Conservation (phyloP, 2,113 vertebrate genomes). For the Sprattus sprattus region DNA sequence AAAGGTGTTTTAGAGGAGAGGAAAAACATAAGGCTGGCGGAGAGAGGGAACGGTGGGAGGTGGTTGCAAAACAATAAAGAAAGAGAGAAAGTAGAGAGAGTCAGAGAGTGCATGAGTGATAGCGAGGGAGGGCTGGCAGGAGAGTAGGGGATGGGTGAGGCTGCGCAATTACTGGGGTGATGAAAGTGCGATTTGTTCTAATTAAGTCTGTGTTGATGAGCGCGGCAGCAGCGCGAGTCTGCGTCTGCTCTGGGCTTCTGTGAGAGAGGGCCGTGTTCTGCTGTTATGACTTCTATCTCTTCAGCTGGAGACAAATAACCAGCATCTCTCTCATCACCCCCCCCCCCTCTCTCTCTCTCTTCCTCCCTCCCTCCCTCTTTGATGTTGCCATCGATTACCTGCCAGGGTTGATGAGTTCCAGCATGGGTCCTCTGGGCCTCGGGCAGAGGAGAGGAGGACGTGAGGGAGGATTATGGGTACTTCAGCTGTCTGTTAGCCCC, state of each 20-base stretch:
- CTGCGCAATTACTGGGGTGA: conserved; percentile 47
- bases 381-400: conserved; percentile 54
- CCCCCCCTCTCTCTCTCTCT: conserved; percentile 13
- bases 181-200: conserved; percentile 60
- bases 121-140: conserved; percentile 9
- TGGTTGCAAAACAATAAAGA: background rate
- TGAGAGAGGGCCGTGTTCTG: too few species aligned
- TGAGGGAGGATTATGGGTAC: background rate
- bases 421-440: conserved; percentile 39
- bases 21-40: background rate
- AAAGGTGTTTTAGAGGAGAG: conserved; percentile 11
- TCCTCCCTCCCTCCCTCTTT: background rate
- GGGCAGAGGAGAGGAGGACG: background rate
- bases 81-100: background rate
- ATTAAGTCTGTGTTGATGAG: conserved; percentile 54
- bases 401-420: conserved; percentile 51
- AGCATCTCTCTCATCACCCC: background rate
- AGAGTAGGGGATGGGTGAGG: conserved; percentile 19
- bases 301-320: background rate
- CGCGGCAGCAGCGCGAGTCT: conserved; percentile 10
- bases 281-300: background rate
- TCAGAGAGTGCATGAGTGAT: background rate
- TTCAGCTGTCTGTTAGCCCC: conserved; percentile 7
- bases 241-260: background rate
- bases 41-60: background rate